These are phyloP conservation scores for Gnathonemus longibarbis DNA, from an alignment of 2,113 vertebrate species.

Conservation along the genomic window DNA sequence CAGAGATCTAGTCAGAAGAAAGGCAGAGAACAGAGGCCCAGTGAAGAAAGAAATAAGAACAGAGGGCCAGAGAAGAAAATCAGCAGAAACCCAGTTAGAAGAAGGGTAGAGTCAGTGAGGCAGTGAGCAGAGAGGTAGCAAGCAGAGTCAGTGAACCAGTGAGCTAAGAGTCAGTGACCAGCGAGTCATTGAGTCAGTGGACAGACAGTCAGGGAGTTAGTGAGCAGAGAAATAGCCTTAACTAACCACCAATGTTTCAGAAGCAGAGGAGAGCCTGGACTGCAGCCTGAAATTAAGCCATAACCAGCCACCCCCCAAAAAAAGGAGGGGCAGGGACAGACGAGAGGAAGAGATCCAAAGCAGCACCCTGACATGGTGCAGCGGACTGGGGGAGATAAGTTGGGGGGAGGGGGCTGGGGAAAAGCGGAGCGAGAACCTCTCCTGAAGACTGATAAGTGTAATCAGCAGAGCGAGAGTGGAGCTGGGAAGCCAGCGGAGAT, in stretches of 20 bases:
- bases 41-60: too few species aligned
- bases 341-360: background rate
- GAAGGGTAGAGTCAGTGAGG: too few species aligned
- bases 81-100: too few species aligned
- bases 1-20: too few species aligned
- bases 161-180: too few species aligned
- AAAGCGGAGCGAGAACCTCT: background rate
- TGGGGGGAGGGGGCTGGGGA: background rate
- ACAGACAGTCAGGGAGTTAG: background rate
- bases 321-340: conserved; percentile 16
- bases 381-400: conserved; percentile 8
- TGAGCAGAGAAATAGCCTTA: background rate
- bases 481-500: conserved; percentile 27
- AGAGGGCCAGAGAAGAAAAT: too few species aligned
- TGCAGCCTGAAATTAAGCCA: background rate
- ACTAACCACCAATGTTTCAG: conserved; percentile 5
- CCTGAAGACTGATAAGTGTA: conserved; percentile 15
- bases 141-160: too few species aligned
- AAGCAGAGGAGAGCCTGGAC: background rate
- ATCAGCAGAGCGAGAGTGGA: conserved; percentile 15
- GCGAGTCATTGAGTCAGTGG: background rate
- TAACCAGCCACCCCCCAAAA: background rate
- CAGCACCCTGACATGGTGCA: background rate
- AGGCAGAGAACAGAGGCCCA: too few species aligned
- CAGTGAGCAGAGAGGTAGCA: too few species aligned